A percentile compares a stretch with the other conserved stretches of the same genome.
Evolutionary conservation across 2,113 vertebrate species (phyloP).

Genomic region (Hemibagrus wyckioides): DNA sequence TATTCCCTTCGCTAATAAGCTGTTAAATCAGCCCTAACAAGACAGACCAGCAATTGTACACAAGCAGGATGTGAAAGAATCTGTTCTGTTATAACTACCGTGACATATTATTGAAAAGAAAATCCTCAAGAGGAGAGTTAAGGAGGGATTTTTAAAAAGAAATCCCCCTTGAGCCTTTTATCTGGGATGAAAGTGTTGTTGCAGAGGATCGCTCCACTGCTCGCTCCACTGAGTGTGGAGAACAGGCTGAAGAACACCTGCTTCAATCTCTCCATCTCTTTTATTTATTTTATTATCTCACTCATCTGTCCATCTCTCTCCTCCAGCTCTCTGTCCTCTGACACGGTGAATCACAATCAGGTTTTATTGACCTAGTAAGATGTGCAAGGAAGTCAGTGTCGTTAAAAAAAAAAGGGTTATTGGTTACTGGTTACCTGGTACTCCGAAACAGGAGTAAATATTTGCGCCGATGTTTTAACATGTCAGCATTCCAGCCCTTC

Average conservation of each 20-base stretch:
- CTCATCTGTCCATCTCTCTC: background rate
- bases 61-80: constrained; percentile 29
- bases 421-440: too few species aligned
- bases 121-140: constrained; percentile 8
- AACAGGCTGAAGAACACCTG: constrained; percentile 30
- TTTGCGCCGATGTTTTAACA: background rate
- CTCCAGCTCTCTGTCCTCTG: background rate
- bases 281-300: too few species aligned
- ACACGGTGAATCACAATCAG: background rate
- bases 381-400: background rate
- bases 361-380: background rate
- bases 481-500: background rate
- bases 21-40: constrained; percentile 23
- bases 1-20: background rate
- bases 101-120: constrained; percentile 5
- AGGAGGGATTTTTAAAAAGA: constrained; percentile 29
- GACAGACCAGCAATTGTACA: background rate
- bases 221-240: constrained; percentile 5
- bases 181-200: constrained; percentile 50
- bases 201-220: constrained; percentile 15
- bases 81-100: constrained; percentile 7
- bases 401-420: background rate
- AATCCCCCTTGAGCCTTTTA: constrained; percentile 38
- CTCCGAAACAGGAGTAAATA: background rate
- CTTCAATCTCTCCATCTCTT: constrained; percentile 24